Evolutionary conservation across 2,113 vertebrate genomes (phyloP), one percentile per base, ranked within the genome.

Genomic region (Corydoras sp.): DNA sequence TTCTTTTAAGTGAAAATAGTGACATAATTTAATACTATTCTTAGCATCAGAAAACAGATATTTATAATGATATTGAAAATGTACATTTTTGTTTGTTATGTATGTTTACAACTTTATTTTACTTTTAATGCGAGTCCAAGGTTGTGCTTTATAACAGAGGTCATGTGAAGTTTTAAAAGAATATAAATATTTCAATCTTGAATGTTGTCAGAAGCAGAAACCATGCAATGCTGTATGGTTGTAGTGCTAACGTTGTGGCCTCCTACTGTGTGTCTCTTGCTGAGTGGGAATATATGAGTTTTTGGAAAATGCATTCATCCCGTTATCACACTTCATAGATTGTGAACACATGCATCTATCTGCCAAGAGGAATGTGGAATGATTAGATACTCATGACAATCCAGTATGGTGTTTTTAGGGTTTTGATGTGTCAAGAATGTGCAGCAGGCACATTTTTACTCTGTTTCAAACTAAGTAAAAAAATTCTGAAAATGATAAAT

Each of bases 271-370:
- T 58, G 14, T 65, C 59, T 65, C 29, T 65, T 63, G 55, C 62
- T 15, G 31, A 65, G 49, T 70, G 71, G 18, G 32, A 66, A 70
- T 62, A 58, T 74, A 63, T 69, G 61, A 61, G 72, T 13, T 59
- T 55, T 75, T 74, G 69, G 63, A 74, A 71, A 32, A 60, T 62
- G 63, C 53, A 50, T 48, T 78, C 61, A 59, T 59, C 49, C 58
- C 29, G 2, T 66, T 65, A 67, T 43, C 15, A 30, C 53, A 56
- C 29, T 73, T 74, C 63, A 67, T 15, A 51, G 67, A 54, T 29
- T 32, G 66, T 66, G 58, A 71, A 58, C 71, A 77, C 68, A 77
- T 58, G 74, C 43, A 43, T 68, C 63, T 49, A 58, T 67, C 68
- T 74, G 63, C 62, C 64, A 64, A 68, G 69, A 62, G 43, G 63